phyloP scores from a whole-genome alignment of 1,140 invertebrate species.

The Temnothorax longispinosus region DNA sequence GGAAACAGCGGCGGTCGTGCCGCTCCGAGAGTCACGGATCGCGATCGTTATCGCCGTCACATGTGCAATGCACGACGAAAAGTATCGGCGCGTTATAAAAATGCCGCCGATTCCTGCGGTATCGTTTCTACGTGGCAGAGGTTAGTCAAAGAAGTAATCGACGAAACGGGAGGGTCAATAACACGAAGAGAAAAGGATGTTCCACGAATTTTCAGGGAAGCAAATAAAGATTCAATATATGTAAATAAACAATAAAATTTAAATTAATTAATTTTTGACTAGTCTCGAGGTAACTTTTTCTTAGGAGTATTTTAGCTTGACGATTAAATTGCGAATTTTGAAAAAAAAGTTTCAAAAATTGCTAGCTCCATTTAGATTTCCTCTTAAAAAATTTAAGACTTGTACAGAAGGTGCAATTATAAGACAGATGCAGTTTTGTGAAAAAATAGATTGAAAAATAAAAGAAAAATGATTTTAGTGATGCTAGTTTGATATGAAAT shows the following conservation, averaged over 20 bases:
- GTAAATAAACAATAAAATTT: neutral
- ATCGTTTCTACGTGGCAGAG: slow-evolving; percentile 18
- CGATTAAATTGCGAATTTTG: neutral
- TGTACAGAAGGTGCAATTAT: neutral
- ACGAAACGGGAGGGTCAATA: neutral
- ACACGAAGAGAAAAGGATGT: neutral
- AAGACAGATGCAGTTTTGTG: neutral
- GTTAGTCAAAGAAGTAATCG: neutral
- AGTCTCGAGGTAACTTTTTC: neutral
- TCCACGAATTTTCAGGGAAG: neutral
- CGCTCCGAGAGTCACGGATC: slow-evolving; percentile 47
- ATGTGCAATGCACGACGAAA: slow-evolving; percentile 47
- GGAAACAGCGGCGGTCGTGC: slow-evolving; percentile 28
- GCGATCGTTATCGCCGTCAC: slow-evolving; percentile 56
- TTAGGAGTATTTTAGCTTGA: neutral
- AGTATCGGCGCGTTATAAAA: slow-evolving; percentile 52
- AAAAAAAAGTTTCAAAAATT: neutral
- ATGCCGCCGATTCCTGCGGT: slow-evolving; percentile 31
- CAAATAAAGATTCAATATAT: too few species aligned
- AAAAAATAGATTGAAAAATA: neutral
- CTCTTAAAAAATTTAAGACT: neutral
- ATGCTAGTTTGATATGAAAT: neutral
- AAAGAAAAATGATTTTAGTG: neutral
- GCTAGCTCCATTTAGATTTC: neutral
- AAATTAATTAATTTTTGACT: neutral